Conservation (phyloP, 2,113 vertebrate species). For the Toxostoma redivivum region DNA sequence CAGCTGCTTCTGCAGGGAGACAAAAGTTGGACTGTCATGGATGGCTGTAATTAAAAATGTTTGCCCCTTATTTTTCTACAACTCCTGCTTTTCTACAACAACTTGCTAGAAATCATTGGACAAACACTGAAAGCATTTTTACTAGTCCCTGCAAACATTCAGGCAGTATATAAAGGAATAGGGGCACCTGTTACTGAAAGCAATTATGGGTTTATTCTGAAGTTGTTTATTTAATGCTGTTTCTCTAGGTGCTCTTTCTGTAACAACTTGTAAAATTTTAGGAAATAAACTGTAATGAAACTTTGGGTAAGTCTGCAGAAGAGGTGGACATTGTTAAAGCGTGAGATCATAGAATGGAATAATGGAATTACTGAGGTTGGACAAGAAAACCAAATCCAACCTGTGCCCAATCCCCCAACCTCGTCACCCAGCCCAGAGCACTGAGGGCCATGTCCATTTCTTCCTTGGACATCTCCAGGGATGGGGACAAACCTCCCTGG, state of each 20-base stretch:
- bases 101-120: background rate
- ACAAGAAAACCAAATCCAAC: background rate
- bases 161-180: background rate
- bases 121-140: background rate
- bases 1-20: background rate
- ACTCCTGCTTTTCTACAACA: too few species aligned
- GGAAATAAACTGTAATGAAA: background rate
- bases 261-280: background rate
- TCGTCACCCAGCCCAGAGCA: background rate
- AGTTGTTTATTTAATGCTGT: background rate
- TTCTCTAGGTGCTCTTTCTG: background rate
- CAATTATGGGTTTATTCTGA: background rate
- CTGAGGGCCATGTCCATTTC: accelerated
- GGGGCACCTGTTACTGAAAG: background rate
- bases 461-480: background rate
- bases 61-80: background rate
- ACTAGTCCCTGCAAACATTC: background rate
- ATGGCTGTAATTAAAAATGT: background rate
- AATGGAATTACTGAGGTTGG: background rate
- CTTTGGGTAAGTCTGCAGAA: background rate
- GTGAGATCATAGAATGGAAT: background rate
- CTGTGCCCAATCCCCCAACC: accelerated
- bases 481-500: background rate
- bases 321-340: background rate
- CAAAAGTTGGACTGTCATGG: background rate